phyloP scores from a whole-genome alignment of 2,888 invertebrate genomes.

The Phyllotreta striolata region DNA sequence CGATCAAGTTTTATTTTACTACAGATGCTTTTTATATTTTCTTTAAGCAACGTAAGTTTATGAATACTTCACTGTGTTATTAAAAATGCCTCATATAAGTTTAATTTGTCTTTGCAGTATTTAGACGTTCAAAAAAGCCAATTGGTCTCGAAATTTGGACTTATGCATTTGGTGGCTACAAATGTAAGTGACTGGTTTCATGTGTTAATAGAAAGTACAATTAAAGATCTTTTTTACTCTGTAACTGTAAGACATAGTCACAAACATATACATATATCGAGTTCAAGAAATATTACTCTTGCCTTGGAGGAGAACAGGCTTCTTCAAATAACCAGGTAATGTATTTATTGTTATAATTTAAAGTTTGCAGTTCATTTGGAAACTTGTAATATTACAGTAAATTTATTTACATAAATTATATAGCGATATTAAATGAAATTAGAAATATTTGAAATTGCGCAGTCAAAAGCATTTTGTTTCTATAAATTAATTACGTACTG shows the following conservation, averaged over 20 bases:
- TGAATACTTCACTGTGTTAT: background rate
- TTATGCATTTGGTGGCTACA: slow-evolving; percentile 94
- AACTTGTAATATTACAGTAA: background rate
- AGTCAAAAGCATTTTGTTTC: no score
- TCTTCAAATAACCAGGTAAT: slow-evolving; percentile 28
- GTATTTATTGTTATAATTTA: no score
- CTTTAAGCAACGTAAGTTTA: slow-evolving; percentile 77
- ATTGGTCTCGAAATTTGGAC: slow-evolving; percentile 82
- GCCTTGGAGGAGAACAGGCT: slow-evolving; percentile 38
- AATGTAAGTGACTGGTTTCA: slow-evolving; percentile 93
- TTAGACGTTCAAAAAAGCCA: slow-evolving; percentile 57
- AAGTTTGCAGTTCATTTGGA: background rate
- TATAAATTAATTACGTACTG: no score
- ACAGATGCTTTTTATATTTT: slow-evolving; percentile 94
- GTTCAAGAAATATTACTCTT: slow-evolving; percentile 59
- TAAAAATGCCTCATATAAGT: background rate
- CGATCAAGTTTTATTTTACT: slow-evolving; percentile 85
- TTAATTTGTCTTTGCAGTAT: slow-evolving; percentile 38
- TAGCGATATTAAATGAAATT: background rate
- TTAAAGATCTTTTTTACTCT: slow-evolving; percentile 73
- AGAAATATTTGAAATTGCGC: no score
- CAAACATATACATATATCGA: slow-evolving; percentile 56
- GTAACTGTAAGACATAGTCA: background rate
- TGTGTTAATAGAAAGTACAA: slow-evolving; percentile 85
- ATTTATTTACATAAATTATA: background rate